phyloP scores from a whole-genome alignment of 1,140 invertebrate species.

The Nasonia longicornis region DNA sequence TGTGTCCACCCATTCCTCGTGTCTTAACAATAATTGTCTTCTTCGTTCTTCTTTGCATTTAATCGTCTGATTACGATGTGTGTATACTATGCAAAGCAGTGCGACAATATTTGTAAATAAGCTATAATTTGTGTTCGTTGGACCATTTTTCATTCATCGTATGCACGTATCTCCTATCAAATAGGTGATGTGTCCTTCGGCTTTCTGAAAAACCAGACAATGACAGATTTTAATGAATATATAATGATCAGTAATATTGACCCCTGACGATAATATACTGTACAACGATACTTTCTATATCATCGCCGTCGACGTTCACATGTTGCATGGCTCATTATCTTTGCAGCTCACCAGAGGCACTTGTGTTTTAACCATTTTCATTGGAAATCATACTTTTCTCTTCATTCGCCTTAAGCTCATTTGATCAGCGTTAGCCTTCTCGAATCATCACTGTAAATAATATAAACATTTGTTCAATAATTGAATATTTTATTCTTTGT shows the following conservation, averaged over 20 bases:
- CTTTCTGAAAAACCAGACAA: constrained; percentile 10
- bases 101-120: constrained; percentile 32
- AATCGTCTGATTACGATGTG: constrained; percentile 1
- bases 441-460: constrained; percentile 40
- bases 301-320: constrained; percentile 41
- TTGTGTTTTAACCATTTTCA: constrained; percentile 49
- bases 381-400: constrained; percentile 45
- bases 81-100: constrained; percentile 23
- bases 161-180: constrained; percentile 15
- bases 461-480: constrained; percentile 21
- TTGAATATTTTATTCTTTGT: constrained; percentile 26
- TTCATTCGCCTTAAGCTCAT: constrained; percentile 49
- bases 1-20: constrained; percentile 9
- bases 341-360: constrained; percentile 46
- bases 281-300: constrained; percentile 15
- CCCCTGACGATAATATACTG: not conserved
- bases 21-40: constrained; percentile 23
- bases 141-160: constrained; percentile 31
- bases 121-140: constrained; percentile 20
- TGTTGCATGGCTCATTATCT: constrained; percentile 58
- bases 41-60: constrained; percentile 28
- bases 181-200: constrained; percentile 18
- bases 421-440: constrained; percentile 28
- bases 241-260: not conserved
- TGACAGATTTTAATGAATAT: constrained; percentile 4